Conservation (phyloP, 2,113 vertebrate species). For the Perognathus longimembris region DNA sequence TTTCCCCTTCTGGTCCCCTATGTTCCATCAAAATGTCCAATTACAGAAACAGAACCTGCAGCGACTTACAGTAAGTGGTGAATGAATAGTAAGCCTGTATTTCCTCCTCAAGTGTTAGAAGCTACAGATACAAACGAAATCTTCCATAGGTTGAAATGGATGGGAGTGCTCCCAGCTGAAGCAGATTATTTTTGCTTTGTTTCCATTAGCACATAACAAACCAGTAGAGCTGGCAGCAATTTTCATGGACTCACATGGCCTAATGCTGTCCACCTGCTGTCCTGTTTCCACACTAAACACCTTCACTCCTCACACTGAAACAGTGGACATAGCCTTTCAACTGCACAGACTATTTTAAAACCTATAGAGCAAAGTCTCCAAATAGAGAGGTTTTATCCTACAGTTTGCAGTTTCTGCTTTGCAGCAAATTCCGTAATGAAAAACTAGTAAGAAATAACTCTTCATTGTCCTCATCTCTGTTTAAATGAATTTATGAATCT, state of each 20-base stretch:
- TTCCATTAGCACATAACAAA: not conserved
- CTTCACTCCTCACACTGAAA: constrained; percentile 16
- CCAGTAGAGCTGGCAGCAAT: not conserved
- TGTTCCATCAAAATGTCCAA: not conserved
- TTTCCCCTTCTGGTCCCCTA: not conserved
- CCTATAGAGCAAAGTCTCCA: constrained; percentile 30
- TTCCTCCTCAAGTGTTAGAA: not conserved
- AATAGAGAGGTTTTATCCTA: constrained; percentile 53
- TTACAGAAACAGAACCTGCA: not conserved
- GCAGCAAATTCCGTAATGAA: constrained; percentile 58
- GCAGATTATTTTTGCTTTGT: accelerated
- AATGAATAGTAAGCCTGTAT: constrained; percentile 7
- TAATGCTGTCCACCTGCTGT: not conserved
- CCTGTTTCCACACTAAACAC: constrained; percentile 37
- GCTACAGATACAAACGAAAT: not conserved
- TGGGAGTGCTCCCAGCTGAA: not conserved
- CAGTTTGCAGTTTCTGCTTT: constrained; percentile 61
- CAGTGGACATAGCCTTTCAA: constrained; percentile 47
- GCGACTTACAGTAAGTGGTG: not conserved
- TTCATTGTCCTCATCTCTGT: constrained; percentile 48
- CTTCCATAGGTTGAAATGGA: not conserved
- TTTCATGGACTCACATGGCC: not conserved
- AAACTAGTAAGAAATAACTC: constrained; percentile 59
- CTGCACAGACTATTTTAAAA: constrained; percentile 53
- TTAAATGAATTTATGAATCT: constrained; percentile 56